Base-by-base conservation (phyloP, 2,888 invertebrate genomes). In the Helobdella robusta region DNA sequence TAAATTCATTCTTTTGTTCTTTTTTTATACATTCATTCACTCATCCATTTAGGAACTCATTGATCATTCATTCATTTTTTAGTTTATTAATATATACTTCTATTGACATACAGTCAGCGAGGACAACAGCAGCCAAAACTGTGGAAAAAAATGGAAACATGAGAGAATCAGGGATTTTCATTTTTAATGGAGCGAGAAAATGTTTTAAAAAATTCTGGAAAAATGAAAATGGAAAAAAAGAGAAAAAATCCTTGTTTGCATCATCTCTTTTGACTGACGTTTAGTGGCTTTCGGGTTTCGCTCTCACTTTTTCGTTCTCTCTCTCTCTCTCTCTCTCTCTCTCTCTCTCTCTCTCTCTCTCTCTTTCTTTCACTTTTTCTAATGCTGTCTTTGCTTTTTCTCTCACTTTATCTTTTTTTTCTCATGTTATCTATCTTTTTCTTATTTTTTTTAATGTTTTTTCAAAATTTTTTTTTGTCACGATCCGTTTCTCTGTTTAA, bases 291-390 rank as follows among this genome's bases (percentile, higher is more conserved):
- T 5, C 23, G 15, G 11, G 8, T n/a, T 11, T 20, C 8, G 11
- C 11, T 52, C 8, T 15, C 15, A 52, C 6, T 20, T n/a, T 40
- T 40, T n/a, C 32, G n/a, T 30, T 60, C 15, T 36, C 40, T 25
- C 60, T 36, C 28, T 58, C 25, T 25, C 28, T 58, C 25, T 58
- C 36, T 59, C n/a, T 35, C 36, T 36, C 59, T 59, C 1, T 18
- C 59, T 59, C 35, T 18, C n/a, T 40, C 61, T 60, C 32, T 48
- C 6, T 3, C 32, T 40, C 8, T 1, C 36, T 61, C 25, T 48
- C 1, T 61, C 61, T 46, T 18, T 48, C 5, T 11, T 1, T 60
- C 60, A 5, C 20, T 36, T 36, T 60, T 2, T 60, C 40, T 60
- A 1, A 34, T 5, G 30, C 11, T 30, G 11, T 20, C 20, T 20